phyloP scores from a whole-genome alignment of 2,888 invertebrate species.

The Ceramica pisi region DNA sequence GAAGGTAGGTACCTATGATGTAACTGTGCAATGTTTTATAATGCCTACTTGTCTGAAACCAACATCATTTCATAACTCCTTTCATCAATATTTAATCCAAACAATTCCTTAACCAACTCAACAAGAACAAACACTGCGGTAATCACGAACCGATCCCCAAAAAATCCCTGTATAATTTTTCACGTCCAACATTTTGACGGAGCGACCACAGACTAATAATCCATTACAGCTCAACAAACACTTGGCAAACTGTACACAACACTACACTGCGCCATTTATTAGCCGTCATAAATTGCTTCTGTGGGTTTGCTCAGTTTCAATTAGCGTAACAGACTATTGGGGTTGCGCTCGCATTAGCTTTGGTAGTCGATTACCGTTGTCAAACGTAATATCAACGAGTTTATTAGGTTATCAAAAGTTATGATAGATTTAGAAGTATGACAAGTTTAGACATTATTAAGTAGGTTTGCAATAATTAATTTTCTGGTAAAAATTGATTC shows the following conservation, averaged over 20 bases:
- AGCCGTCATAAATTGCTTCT: conserved; percentile 81
- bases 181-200: conserved; percentile 50
- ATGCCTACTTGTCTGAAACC: background rate
- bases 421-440: background rate
- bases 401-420: conserved; percentile 27
- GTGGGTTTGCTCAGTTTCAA: conserved; percentile 81
- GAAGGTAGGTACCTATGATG: too few species aligned
- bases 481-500: too few species aligned
- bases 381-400: conserved; percentile 45
- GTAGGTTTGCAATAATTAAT: too few species aligned
- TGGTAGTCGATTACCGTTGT: conserved; percentile 63
- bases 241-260: conserved; percentile 70
- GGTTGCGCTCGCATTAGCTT: conserved; percentile 68
- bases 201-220: conserved; percentile 50
- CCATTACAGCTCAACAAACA: conserved; percentile 75
- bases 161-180: conserved; percentile 48
- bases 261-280: conserved; percentile 71
- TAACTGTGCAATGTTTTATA: background rate
- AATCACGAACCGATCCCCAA: conserved; percentile 5
- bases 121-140: conserved; percentile 20
- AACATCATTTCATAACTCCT: background rate
- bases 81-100: conserved; percentile 6
- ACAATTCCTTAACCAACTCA: background rate
- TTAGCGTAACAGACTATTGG: conserved; percentile 68
- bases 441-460: too few species aligned